Conservation (phyloP, 2,113 vertebrate genomes). For the Chamaea fasciata region DNA sequence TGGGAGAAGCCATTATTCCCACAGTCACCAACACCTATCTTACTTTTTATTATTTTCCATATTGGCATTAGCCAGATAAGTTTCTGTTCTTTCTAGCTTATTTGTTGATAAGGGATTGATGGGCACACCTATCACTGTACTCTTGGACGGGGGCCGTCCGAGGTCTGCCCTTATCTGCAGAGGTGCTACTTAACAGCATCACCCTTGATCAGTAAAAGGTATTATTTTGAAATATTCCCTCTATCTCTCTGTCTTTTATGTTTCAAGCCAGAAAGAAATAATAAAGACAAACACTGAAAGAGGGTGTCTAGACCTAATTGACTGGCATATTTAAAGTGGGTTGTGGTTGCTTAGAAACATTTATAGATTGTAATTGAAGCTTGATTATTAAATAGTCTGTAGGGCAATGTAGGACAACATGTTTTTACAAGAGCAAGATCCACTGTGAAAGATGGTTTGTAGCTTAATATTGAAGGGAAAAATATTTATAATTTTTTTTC, state of each 20-base stretch:
- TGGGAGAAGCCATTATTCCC: not conserved
- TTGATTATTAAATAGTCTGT: not conserved
- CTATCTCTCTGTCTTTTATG: not conserved
- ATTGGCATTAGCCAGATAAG: not conserved
- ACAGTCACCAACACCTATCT: not conserved
- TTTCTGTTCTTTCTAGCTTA: not conserved
- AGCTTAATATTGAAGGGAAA: not conserved
- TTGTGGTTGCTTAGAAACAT: slow-evolving; percentile 42
- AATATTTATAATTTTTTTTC: slow-evolving; percentile 16
- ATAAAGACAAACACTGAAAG: not conserved
- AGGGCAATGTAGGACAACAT: not conserved
- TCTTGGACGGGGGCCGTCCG: not conserved
- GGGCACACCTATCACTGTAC: not conserved
- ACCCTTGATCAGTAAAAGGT: not conserved
- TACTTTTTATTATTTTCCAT: not conserved
- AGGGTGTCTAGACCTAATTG: slow-evolving; percentile 20
- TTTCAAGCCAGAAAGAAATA: slow-evolving; percentile 5
- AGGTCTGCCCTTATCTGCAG: not conserved
- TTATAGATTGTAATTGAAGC: not conserved
- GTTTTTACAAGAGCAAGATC: not conserved
- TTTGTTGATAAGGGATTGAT: not conserved
- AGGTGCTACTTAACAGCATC: not conserved
- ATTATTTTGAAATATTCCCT: not conserved
- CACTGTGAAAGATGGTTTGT: not conserved
- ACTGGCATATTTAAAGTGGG: slow-evolving; percentile 3